Percentiles rank a stretch among this genome's conserved stretches.
phyloP scores from a whole-genome alignment of 1,140 invertebrate genomes.

The Ostrea denselamellosa region DNA sequence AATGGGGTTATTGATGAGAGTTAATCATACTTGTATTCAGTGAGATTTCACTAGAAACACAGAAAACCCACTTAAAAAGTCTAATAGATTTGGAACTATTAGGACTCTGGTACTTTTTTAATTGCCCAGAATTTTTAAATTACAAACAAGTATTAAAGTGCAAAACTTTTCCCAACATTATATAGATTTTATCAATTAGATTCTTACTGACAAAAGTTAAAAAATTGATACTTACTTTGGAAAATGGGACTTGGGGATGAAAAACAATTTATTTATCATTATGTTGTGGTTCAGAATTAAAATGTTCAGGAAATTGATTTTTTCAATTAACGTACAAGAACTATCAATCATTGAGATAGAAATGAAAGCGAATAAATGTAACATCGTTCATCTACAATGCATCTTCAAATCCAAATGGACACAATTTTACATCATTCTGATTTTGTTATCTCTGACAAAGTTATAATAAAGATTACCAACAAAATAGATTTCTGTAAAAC shows the following conservation, averaged over 20 bases:
- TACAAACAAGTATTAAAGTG: constrained; percentile 17
- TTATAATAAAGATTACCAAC: too few species aligned
- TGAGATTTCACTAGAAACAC: neutral
- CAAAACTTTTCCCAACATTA: neutral
- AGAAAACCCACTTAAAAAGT: constrained; percentile 10
- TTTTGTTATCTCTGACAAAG: too few species aligned
- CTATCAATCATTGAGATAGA: too few species aligned
- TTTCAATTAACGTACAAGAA: neutral
- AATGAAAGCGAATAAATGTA: too few species aligned
- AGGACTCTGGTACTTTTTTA: constrained; percentile 13
- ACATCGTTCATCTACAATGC: too few species aligned
- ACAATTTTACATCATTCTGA: too few species aligned
- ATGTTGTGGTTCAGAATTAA: neutral
- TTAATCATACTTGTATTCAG: constrained; percentile 6
- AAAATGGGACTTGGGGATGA: neutral
- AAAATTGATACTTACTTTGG: neutral
- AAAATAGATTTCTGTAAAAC: too few species aligned
- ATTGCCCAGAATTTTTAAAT: neutral
- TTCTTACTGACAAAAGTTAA: neutral
- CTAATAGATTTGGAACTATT: neutral
- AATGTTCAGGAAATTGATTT: neutral
- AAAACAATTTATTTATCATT: neutral
- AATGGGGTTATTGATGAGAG: neutral
- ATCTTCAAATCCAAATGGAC: too few species aligned
- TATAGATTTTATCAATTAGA: neutral